Conservation (phyloP, 53 echinoderm and acorn worm genomes). For the Pentamera pediparva region DNA sequence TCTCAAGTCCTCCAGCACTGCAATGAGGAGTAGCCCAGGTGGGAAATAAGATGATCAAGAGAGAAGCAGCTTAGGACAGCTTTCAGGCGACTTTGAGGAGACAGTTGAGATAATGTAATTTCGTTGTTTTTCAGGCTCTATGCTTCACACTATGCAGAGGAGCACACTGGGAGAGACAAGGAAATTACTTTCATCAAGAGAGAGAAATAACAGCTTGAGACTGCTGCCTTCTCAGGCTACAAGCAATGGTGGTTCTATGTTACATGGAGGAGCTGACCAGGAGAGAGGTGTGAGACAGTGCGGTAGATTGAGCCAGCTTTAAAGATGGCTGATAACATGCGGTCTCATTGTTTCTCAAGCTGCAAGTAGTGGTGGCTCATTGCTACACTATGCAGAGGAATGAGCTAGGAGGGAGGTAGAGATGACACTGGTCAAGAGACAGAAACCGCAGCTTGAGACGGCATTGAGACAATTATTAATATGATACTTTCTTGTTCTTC, state of each 20-base stretch:
- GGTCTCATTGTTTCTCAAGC: too few relatives aligned
- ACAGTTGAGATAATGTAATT: too few relatives aligned
- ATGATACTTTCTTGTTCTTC: constrained; percentile 13
- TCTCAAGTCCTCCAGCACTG: too few relatives aligned
- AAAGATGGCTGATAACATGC: constrained; percentile 80
- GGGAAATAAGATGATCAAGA: too few relatives aligned
- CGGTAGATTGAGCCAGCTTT: constrained; percentile 75
- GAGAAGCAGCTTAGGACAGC: too few relatives aligned
- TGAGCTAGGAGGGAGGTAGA: constrained; percentile 87
- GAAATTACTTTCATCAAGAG: constrained; percentile 61
- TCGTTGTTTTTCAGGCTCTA: too few relatives aligned
- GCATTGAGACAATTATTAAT: constrained; percentile 73
- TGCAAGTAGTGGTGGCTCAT: constrained; percentile 59
- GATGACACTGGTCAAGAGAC: constrained; percentile 53
- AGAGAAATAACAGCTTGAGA: constrained; percentile 80
- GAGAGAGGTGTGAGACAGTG: constrained; percentile 63
- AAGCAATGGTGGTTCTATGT: constrained; percentile 67
- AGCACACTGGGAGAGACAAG: constrained; percentile 81
- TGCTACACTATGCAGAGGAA: constrained; percentile 96
- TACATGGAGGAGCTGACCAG: too few relatives aligned
- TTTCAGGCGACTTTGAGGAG: too few relatives aligned
- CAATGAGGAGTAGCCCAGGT: too few relatives aligned
- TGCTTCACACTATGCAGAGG: constrained; percentile 93
- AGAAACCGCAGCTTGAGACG: constrained; percentile 79
- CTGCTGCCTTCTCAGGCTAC: constrained; percentile 65